Evolutionary conservation across 2,797 vertebrate species (phyloP), one percentile per base, ranked within the genome.

Genomic region (Coranthus polyacanthus): DNA sequence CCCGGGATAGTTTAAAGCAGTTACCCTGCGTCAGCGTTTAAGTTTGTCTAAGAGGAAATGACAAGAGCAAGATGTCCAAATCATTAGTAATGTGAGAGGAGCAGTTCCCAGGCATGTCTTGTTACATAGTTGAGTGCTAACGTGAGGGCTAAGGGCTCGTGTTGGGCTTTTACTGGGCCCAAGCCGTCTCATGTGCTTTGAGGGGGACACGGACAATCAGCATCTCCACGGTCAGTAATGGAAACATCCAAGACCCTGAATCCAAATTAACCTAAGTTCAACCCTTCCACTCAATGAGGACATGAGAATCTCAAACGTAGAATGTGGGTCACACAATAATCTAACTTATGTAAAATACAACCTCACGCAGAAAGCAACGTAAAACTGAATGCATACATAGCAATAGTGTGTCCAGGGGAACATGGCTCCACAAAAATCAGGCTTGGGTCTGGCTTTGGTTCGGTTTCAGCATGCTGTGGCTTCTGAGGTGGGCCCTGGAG

Each of bases 21-120:
- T 79, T 88, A 81, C 46, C 55, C 78, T 78, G 67, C 26, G 72
- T 89, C 84, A 83, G 67, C 66, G 57, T 68, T 75, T 22, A 71
- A 75, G 77, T 84, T 87, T 83, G 75, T 83, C 70, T 88, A 77
- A 91, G 59, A 89, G 80, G 78, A 90, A 92, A 89, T 84, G 84
- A 89, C 88, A 89, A 86, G 83, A 81, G 74, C 88, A 91, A 89
- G 83, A 89, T 91, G 88, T 92, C 88, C 73, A 88, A 92, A 86
- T 83, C 87, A 90, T 92, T 89, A 92, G 89, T 88, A 89, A 92
- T 74, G 60, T 81, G 85, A 92, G 90, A 87, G 63, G 76, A 81
- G 87, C 72, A 16, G 72, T 90, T 89, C 87, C 81, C 88, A 89
- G 88, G 80, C 87, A 85, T 78, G 83, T 84, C 79, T 79, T 45